Base-by-base conservation (phyloP, 2,113 vertebrate species). In the Toxotes jaculatrix region DNA sequence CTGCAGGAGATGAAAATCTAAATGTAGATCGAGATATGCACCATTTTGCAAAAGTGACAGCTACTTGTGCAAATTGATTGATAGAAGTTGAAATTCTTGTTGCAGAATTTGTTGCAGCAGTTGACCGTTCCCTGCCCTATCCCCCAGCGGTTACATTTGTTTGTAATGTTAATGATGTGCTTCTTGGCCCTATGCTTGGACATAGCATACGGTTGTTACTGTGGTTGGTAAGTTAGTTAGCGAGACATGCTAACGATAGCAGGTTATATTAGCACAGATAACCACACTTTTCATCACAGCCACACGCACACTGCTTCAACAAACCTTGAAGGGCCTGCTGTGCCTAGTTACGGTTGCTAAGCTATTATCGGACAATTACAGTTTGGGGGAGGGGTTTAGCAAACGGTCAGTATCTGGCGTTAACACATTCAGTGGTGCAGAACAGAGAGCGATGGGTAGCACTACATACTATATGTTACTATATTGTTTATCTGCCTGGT, bases 61-160 rank as follows among this genome's bases (percentile, higher is more conserved):
- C 60, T 82, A 43, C 32, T 47, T 57, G n/a, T 72, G 21, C 7
- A 49, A 75, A 53, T 47, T 67, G 32, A 61, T 74, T 57, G 16
- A 57, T 40, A 32, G 19, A 53, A 76, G 64, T 27, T 27, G 27
- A 27, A 27, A 27, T 27, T 27, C 27, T 27, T 27, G 27, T 27
- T 27, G 27, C 27, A 27, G 27, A 27, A 27, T 27, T 27, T 27
- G 27, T 27, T 27, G 27, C 27, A 27, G 27, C 27, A 27, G 27
- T 27, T 27, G 27, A 27, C 27, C 27, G 27, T 27, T 27, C 27
- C 27, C 27, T 27, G 27, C 27, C 27, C 27, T 27, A 27, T 27
- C 27, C 27, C 27, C 27, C 27, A 27, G 27, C 27, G 27, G 27
- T 27, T 27, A 27, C 27, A 27, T 27, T 27, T 27, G 1, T 27